A percentile compares a stretch with the other conserved stretches of the same genome.
These are phyloP conservation scores for Salvelinus alpinus DNA, from an alignment of 2,113 vertebrate species.

Conservation along the genomic window DNA sequence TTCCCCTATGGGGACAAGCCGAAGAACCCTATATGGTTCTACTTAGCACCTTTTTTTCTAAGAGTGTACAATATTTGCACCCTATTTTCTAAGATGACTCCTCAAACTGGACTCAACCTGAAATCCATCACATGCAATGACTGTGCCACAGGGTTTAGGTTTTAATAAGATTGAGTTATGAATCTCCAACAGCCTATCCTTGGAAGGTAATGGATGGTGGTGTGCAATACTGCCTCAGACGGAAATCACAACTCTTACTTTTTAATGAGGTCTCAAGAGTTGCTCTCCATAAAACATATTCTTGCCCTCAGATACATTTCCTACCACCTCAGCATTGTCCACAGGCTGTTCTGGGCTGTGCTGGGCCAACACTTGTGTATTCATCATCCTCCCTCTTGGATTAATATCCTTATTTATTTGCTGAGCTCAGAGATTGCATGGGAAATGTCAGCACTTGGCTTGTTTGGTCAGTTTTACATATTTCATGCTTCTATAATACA, in stretches of 20 bases:
- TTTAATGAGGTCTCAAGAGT: constrained; percentile 26
- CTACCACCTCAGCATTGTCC: constrained; percentile 8
- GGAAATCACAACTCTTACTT: not conserved
- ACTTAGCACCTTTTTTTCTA: no score
- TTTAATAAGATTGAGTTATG: not conserved
- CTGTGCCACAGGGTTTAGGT: not conserved
- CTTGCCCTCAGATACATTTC: not conserved
- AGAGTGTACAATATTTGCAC: no score
- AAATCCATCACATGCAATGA: not conserved
- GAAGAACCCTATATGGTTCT: no score
- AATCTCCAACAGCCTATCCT: not conserved
- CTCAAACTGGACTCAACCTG: no score
- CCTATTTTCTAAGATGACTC: no score
- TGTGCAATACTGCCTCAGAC: not conserved
- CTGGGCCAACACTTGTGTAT: no score
- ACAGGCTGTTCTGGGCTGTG: not conserved
- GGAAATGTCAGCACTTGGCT: no score
- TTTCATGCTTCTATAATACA: no score
- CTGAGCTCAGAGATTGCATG: not conserved
- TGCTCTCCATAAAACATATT: not conserved
- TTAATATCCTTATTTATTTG: not conserved
- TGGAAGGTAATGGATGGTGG: not conserved
- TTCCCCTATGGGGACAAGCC: no score
- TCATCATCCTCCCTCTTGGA: no score
- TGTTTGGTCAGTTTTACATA: no score